Base-by-base conservation (phyloP, 2,797 vertebrate genomes). In the Enteromius treurensis region DNA sequence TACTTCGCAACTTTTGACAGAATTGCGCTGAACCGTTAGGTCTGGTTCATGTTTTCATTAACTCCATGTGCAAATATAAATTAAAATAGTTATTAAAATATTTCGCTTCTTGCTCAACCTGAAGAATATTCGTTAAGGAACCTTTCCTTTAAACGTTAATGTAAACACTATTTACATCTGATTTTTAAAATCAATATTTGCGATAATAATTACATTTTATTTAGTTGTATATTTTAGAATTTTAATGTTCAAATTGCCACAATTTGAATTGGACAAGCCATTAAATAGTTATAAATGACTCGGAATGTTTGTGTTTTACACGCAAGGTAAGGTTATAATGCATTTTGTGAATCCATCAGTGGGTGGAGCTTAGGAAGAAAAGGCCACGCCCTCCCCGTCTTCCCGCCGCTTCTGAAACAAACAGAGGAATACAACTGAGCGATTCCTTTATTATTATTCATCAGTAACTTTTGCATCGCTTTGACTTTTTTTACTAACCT, bases 371-470 rank as follows among this genome's bases (percentile, higher is more conserved):
- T 80, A 86, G 17, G 74, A 85, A 32, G 83, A 87, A 49, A 83
- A 47, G 10, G 77, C 23, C 84, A 77, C 82, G 42, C 85, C 84
- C 77, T 71, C 84, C 5, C 45, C 32, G 11, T 77, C 70, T 60
- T 62, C 55, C 10, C 23, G 47, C 80, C 42, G 80, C 68, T 88
- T 86, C 89, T 90, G 86, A 65, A 86, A 90, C 49, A 87, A 64
- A 88, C 55, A 84, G n/a, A 53, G 7, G 14, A 58, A 49, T 13
- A 42, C 40, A 75, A 19, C 21, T n/a, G 47, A 47, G 5, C 11
- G 0, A 26, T 42, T 34, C 45, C 23, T 3, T 49, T 5, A 75
- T 49, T 17, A 58, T 26, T n/a, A 11, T 9, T 6, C 49, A 7
- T 47, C 26, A 47, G 13, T 4, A 45, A 55, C 11, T 45, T 7